These are phyloP conservation scores for Heliconius eleuchia DNA, from an alignment of 1,140 invertebrate genomes.

Conservation along the genomic window DNA sequence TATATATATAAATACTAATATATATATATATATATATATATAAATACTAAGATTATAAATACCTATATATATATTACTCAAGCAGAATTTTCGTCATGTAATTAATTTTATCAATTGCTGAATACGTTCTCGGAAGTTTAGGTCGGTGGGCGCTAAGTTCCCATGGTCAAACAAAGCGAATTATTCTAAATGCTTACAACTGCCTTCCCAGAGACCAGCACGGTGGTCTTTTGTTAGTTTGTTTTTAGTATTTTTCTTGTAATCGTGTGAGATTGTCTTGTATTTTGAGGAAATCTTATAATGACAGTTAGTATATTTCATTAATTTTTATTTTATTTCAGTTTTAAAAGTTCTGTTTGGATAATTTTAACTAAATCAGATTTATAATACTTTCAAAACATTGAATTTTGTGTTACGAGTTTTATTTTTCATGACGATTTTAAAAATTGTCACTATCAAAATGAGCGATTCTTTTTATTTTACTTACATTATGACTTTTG, in stretches of 20 bases:
- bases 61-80: background rate
- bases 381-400: background rate
- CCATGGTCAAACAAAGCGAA: constrained; percentile 43
- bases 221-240: constrained; percentile 48
- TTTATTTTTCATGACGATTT: background rate
- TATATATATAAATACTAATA: constrained; percentile 3
- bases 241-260: constrained; percentile 51
- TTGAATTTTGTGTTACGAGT: background rate
- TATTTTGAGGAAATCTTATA: constrained; percentile 23
- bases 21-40: background rate
- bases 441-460: no score
- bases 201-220: constrained; percentile 55
- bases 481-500: no score
- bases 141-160: constrained; percentile 35
- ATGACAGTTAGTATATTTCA: constrained; percentile 4
- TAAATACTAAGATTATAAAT: background rate
- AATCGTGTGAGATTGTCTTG: constrained; percentile 51
- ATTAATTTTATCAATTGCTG: constrained; percentile 40
- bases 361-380: background rate
- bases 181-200: constrained; percentile 66
- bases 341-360: background rate
- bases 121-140: constrained; percentile 34
- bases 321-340: constrained; percentile 8
- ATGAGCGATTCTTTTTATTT: no score
- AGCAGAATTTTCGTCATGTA: constrained; percentile 28